Conservation (phyloP, 1,140 invertebrate species). For the Lethocerus indicus region DNA sequence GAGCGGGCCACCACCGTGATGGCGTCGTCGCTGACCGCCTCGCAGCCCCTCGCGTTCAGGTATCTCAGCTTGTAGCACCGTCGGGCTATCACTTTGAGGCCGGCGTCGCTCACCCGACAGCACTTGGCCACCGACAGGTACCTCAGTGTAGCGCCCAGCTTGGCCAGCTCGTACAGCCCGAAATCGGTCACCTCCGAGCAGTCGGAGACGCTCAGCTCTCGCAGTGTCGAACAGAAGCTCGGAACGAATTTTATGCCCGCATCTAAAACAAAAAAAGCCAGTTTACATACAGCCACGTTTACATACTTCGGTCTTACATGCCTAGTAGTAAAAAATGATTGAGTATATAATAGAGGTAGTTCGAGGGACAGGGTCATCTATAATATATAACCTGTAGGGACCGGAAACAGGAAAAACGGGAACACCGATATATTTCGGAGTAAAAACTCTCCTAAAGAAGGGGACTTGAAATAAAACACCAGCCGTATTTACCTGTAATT, state of each 20-base stretch:
- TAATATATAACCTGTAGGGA: no score
- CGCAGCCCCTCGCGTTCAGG: constrained; percentile 78
- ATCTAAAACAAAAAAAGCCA: constrained; percentile 30
- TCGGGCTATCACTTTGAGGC: constrained; percentile 68
- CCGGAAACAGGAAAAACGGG: no score
- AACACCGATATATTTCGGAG: no score
- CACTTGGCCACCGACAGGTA: constrained; percentile 84
- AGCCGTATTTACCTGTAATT: constrained; percentile 44
- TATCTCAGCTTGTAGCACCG: constrained; percentile 80
- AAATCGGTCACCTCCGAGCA: constrained; percentile 80
- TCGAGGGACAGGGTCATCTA: no score
- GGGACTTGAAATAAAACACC: not conserved
- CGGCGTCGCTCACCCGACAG: constrained; percentile 68
- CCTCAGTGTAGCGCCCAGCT: constrained; percentile 62
- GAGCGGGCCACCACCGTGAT: constrained; percentile 64
- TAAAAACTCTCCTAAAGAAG: no score
- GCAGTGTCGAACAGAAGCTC: constrained; percentile 63
- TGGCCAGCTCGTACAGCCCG: constrained; percentile 74
- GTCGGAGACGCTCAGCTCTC: constrained; percentile 79
- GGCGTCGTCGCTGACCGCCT: constrained; percentile 78
- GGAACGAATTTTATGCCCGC: constrained; percentile 62
- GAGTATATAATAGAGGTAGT: no score
- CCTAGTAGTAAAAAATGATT: no score
- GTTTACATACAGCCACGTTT: no score
- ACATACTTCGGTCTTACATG: no score